Base-by-base conservation (phyloP, 2,113 vertebrate genomes). In the Pelobates fuscus region DNA sequence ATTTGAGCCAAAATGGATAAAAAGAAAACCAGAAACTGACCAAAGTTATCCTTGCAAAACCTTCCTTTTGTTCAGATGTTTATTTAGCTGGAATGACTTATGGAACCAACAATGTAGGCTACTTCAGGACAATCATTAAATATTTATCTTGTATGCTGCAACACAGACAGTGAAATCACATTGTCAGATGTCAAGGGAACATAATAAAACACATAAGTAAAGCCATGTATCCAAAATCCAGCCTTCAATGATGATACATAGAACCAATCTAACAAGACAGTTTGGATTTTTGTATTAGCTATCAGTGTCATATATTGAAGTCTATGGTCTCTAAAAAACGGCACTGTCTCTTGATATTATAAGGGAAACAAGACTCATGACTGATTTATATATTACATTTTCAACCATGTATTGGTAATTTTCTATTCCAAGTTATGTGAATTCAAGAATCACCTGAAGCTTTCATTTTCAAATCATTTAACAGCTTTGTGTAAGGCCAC, bases 71-170 rank as follows among this genome's bases (percentile, higher is more conserved):
- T 61, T 26, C 57, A 61, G 57, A 72, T 72, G 70, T 72, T 63
- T 54, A 32, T 30, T 54, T 49, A 63, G 43, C 70, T 37, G n/a
- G n/a, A n/a, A n/a, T n/a, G n/a, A n/a, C n/a, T n/a, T n/a, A n/a
- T n/a, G n/a, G n/a, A n/a, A n/a, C n/a, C 44, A 25, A 32, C 59
- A 72, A 60, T 20, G 58, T 24, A 43, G 70, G 70, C 59, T 72
- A 44, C 70, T 63, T 72, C 70, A 72, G 59, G 70, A 72, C 60
- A 63, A 29, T 59, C 26, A 72, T 72, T 59, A 63, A 72, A 72
- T 72, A 72, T 72, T 72, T 64, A 63, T 63, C 37, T 55, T 71
- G 43, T 72, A 27, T 63, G 59, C 59, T 63, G 55, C 60, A 71
- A 61, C 70, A 32, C 46, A 37, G 27, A 25, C 69, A 61, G 37